Conservation (phyloP, 2,888 invertebrate species). For the Lochmaea capreae region DNA sequence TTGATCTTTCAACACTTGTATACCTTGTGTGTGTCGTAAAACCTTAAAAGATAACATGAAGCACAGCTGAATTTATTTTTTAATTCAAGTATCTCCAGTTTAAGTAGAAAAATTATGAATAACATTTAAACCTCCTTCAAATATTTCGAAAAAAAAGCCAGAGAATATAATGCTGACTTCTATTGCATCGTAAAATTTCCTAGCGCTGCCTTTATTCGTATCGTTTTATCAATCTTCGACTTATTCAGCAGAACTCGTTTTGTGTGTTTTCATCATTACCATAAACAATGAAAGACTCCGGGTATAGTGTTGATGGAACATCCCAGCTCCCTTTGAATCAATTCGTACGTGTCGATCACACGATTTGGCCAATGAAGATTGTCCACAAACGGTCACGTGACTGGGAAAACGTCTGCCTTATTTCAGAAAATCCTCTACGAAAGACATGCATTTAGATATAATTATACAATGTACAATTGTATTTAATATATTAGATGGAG, state of each 20-base stretch:
- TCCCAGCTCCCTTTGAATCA: not conserved
- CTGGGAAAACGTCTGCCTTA: constrained; percentile 38
- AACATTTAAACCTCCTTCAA: no score
- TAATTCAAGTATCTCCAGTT: no score
- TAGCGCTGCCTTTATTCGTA: not conserved
- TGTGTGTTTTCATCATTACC: constrained; percentile 31
- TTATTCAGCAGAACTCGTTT: constrained; percentile 15
- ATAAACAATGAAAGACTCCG: constrained; percentile 30
- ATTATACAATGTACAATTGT: not conserved
- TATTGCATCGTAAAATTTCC: no score
- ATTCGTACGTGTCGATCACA: constrained; percentile 38
- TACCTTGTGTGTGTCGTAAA: no score
- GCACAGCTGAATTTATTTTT: no score
- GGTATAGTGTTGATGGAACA: constrained; percentile 38
- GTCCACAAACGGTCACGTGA: constrained; percentile 46
- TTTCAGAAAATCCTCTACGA: constrained; percentile 10
- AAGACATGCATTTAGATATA: not conserved
- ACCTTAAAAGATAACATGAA: no score
- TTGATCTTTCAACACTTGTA: no score
- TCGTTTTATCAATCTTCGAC: not conserved
- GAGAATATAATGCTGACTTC: no score
- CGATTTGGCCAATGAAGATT: constrained; percentile 44
- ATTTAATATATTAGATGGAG: no score
- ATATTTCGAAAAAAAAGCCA: no score
- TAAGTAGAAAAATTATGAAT: no score